Evolutionary conservation across 2,113 vertebrate species (phyloP), one percentile per base, ranked within the genome.

Genomic region (Ammodytes dubius): DNA sequence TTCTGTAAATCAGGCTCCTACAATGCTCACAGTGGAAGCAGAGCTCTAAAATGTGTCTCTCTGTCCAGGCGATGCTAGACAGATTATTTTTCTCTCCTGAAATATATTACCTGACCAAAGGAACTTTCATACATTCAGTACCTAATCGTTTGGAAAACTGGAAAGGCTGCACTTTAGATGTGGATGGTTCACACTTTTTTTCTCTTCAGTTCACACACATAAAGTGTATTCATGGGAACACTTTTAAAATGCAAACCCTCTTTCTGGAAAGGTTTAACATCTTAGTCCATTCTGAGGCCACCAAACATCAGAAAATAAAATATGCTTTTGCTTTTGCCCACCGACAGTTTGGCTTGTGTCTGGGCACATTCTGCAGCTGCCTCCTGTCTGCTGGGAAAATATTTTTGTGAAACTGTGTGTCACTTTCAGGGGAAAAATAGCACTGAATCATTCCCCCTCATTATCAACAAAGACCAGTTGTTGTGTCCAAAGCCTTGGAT

Each of bases 401-500:
- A 82, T 75, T 84, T 79, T 15, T 4, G 27, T 10, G 45, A 57
- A 81, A 64, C 35, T 74, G 35, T 74, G 52, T n/a, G 80, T 82
- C 56, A 50, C 13, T 49, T 52, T 71, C 9, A 57, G 13, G 14
- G 12, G 6, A 40, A 5, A 17, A 17, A 42, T 17, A 6, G 19
- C n/a, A 27, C 19, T 61, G 7, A n/a, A n/a, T 43, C 39, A 42
- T 43, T 61, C 39, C 7, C 39, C 4, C 3, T 46, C 61, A 64
- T 46, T 45, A 64, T 45, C 14, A 43, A n/a, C 45, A 46, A 80
- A 65, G 37, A 71, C 42, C 56, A 19, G 65, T 13, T 2, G 2
- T 4, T 54, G 49, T 74, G 39, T 40, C 14, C 19, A 39, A 2
- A 75, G 11, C 70, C 17, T 66, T 53, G 4, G 39, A 57, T 43